phyloP scores from a whole-genome alignment of 2,113 vertebrate genomes.

The Typhlomys cinereus region DNA sequence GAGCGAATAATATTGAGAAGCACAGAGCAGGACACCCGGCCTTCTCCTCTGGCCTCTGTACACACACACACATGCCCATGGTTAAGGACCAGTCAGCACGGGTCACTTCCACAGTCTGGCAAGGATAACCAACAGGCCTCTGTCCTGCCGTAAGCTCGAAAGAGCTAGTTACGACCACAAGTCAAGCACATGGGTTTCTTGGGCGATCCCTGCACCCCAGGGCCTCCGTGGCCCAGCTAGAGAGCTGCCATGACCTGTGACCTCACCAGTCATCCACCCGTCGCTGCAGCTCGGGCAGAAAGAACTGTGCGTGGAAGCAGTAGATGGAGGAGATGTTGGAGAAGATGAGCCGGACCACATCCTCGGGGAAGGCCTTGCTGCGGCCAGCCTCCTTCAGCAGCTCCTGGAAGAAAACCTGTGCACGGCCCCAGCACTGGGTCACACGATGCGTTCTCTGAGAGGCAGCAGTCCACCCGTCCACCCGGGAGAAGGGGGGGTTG shows the following conservation, averaged over 20 bases:
- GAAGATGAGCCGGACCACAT: constrained; percentile 92
- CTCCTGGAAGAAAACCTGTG: constrained; percentile 89
- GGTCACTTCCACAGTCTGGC: too few relatives aligned
- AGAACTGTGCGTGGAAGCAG: constrained; percentile 91
- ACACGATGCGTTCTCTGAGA: neutral
- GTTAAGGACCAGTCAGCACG: too few relatives aligned
- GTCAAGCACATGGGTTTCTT: neutral
- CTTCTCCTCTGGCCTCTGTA: too few relatives aligned
- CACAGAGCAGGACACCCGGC: too few relatives aligned
- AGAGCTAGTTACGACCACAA: neutral
- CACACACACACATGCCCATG: too few relatives aligned
- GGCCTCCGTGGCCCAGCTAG: too few relatives aligned
- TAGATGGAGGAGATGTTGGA: constrained; percentile 94
- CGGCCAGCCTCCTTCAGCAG: constrained; percentile 87
- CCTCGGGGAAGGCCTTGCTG: constrained; percentile 88
- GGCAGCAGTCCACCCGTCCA: neutral
- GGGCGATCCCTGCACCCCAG: neutral
- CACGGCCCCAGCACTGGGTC: accelerated
- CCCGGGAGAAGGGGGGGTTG: too few relatives aligned
- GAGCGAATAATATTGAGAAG: too few relatives aligned
- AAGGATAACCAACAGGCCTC: too few relatives aligned
- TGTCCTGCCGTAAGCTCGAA: too few relatives aligned
- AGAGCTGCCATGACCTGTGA: neutral
- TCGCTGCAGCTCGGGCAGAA: constrained; percentile 90
- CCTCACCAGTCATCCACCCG: constrained; percentile 89